A percentile compares a stretch with the other conserved stretches of the same genome.
Conservation (phyloP, 2,888 invertebrate species). For the Tinea semifulvella region DNA sequence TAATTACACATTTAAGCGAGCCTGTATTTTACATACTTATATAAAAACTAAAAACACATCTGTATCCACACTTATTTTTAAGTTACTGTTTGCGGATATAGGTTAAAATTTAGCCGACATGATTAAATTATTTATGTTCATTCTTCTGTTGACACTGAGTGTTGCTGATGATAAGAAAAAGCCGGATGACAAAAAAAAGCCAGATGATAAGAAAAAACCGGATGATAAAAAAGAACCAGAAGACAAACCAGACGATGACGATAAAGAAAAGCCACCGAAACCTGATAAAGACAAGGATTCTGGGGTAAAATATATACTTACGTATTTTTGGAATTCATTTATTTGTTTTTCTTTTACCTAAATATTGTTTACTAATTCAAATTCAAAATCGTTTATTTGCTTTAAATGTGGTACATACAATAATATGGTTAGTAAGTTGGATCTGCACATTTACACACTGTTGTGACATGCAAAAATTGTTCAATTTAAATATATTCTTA, state of each 20-base stretch:
- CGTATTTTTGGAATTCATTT: too few relatives aligned
- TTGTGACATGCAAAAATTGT: too few relatives aligned
- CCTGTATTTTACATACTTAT: not conserved
- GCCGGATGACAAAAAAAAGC: constrained; percentile 1
- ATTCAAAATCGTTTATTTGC: too few relatives aligned
- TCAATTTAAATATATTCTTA: too few relatives aligned
- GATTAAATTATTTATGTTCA: not conserved
- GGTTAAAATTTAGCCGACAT: not conserved
- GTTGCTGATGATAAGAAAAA: constrained; percentile 1
- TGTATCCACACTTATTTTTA: not conserved
- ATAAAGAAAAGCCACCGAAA: not conserved
- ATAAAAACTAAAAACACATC: not conserved
- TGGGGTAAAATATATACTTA: too few relatives aligned
- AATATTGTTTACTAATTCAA: too few relatives aligned
- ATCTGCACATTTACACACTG: too few relatives aligned
- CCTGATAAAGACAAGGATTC: constrained; percentile 1
- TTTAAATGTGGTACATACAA: too few relatives aligned
- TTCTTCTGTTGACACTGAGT: constrained; percentile 2
- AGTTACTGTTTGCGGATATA: not conserved
- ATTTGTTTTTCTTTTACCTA: too few relatives aligned
- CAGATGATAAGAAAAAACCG: not conserved
- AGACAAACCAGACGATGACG: not conserved
- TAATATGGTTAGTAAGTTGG: too few relatives aligned
- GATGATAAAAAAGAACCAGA: not conserved
- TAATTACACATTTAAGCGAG: not conserved